These are phyloP conservation scores for Trachymyrmex cornetzi DNA, from an alignment of 1,140 invertebrate species.

Conservation along the genomic window DNA sequence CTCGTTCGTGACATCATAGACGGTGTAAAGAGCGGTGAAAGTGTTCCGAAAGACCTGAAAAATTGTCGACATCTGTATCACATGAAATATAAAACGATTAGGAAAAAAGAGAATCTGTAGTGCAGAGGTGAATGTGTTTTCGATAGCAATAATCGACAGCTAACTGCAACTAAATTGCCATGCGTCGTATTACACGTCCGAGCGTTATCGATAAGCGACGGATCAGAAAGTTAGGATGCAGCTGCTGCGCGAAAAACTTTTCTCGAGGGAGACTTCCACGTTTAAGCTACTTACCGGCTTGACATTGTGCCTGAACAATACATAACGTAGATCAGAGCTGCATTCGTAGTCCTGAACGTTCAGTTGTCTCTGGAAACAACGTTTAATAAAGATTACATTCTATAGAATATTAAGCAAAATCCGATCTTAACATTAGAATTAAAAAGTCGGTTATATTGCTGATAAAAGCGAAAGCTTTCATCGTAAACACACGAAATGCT, in stretches of 20 bases:
- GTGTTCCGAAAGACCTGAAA: conserved; percentile 92
- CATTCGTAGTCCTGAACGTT: conserved; percentile 94
- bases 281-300: conserved; percentile 90
- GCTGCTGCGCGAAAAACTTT: conserved; percentile 34
- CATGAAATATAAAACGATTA: background rate
- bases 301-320: conserved; percentile 94
- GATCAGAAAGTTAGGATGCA: conserved; percentile 55
- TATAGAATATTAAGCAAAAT: background rate
- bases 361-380: conserved; percentile 90
- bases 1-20: conserved; percentile 95
- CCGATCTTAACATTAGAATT: background rate
- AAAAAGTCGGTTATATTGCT: background rate
- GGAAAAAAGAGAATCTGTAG: background rate
- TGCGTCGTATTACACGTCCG: conserved; percentile 29
- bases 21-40: conserved; percentile 93
- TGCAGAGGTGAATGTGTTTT: background rate
- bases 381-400: conserved; percentile 28
- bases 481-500: background rate
- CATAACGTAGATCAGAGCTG: conserved; percentile 92
- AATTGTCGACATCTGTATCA: conserved; percentile 55
- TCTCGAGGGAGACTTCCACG: background rate
- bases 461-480: background rate
- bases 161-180: conserved; percentile 46
- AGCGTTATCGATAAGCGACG: conserved; percentile 50
- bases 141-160: conserved; percentile 40